These are phyloP conservation scores for Drosophila kambysellisi DNA, from an alignment of 2,888 invertebrate species.

Conservation along the genomic window DNA sequence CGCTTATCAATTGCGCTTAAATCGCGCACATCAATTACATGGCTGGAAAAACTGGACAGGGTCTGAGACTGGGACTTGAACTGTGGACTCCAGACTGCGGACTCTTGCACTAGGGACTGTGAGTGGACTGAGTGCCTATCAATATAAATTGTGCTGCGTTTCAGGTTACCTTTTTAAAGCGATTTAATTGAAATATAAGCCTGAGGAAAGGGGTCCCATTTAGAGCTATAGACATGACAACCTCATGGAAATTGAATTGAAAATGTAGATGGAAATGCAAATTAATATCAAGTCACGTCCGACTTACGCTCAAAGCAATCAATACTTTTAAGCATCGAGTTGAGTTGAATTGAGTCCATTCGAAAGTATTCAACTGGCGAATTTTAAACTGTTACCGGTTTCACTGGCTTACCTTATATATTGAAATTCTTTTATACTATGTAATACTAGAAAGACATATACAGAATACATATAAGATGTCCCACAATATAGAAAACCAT, in stretches of 20 bases:
- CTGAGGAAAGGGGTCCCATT: constrained; percentile 17
- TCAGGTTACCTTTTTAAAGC: constrained; percentile 66
- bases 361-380: constrained; percentile 20
- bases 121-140: constrained; percentile 37
- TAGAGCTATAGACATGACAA: constrained; percentile 23
- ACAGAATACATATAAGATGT: neutral
- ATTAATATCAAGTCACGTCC: constrained; percentile 46
- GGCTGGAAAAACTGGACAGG: constrained; percentile 39
- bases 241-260: constrained; percentile 48
- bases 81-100: neutral
- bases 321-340: constrained; percentile 23
- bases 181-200: constrained; percentile 75
- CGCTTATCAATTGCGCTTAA: constrained; percentile 74
- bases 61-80: neutral
- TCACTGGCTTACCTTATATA: neutral
- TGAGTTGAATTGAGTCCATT: constrained; percentile 20
- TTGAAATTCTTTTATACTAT: neutral
- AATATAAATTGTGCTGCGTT: constrained; percentile 62
- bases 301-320: constrained; percentile 31
- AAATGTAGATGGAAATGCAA: constrained; percentile 35
- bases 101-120: neutral
- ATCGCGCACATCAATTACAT: constrained; percentile 74
- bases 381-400: constrained; percentile 12
- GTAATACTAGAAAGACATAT: neutral
- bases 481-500: neutral